Base-by-base conservation (phyloP, 2,797 vertebrate genomes). In the Mormyrus hasselquistii region DNA sequence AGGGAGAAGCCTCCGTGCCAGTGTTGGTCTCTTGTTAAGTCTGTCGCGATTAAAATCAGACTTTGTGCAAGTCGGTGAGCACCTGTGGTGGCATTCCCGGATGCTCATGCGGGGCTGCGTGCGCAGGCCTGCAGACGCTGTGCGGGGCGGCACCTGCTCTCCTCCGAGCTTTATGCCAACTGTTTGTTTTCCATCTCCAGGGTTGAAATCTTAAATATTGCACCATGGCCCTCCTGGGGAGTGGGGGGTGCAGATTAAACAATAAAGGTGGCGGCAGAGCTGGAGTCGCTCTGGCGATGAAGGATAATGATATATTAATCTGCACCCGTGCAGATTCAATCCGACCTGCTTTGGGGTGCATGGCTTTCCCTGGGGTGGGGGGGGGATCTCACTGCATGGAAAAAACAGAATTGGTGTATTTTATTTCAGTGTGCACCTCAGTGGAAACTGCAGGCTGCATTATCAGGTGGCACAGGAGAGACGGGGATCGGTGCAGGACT, bases 281-380 rank as follows among this genome's bases (percentile, higher is more conserved):
- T 94, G 94, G 92, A 91, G 95, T 96, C 96, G 93, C 95, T 93
- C 92, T 95, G 92, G 95, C 94, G 95, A 95, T 94, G 90, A 92
- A 92, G 94, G 95, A 96, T 95, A 94, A 95, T 97, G 97, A 97
- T 97, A 97, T 97, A 98, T 97, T 97, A 97, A 96, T 96, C 94
- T 93, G 91, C 93, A 90, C 94, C 95, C 93, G 92, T 96, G 93
- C 94, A 93, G 94, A 93, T 95, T 94, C 89, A 55, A 93, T 93
- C 93, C 93, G 94, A 91, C 95, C 91, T 90, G 91, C 87, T 92
- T 92, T 92, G 93, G 95, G 92, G 95, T 95, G 92, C 90, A 90
- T 89, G 91, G 93, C 91, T 89, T 91, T 88, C 95, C 90, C 93
- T 38, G 62, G 95, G 94, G 96, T 95, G 29, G 29, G 93, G 94